Evolutionary conservation across 1,140 invertebrate genomes (phyloP), one percentile per base, ranked within the genome.

Genomic region (Nymphalis io): DNA sequence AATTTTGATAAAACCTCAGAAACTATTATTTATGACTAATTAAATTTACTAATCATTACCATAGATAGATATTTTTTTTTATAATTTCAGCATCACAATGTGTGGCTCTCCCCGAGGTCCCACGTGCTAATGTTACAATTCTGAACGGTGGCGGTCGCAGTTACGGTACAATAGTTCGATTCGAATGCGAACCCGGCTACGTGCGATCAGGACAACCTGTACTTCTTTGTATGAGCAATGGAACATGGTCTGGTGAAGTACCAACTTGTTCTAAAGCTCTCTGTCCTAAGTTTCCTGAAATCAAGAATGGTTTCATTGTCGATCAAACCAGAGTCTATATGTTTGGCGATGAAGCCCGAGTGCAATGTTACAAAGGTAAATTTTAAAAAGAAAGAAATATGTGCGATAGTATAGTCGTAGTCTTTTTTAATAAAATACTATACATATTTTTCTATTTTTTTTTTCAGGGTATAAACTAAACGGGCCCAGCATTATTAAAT

Each of bases 141-240:
- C 91, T 98, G n/a, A 98, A 98, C 81, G 98, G 98, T 8, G 96
- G 97, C 21, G 98, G 98, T 42, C 93, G 97, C 72, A 98, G 97
- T 84, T 99, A 98, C 81, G 98, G 98, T 68, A 99, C 98, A 0
- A 98, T 99, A 80, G 96, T 99, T 6, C 93, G 97, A 63, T 99
- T 98, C 87, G 96, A 98, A 87, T 99, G 98, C 86, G 96, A 98
- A 79, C 95, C 97, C 10, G 98, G 98, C 0, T 99, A 98, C 83
- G 94, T 96, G 40, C 93, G 98, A 74, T 95, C 93, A 70, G 98
- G 98, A 38, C 95, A 96, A 84, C 97, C 97, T 33, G 97, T 98
- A 3, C 95, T 99, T 44, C 93, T 98, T 16, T 99, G 98, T 87
- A 98, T 97, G 96, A 97, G 97, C 78, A 98, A 99, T 85, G 98